Evolutionary conservation across 2,888 invertebrate genomes (phyloP).

Genomic region (Axea sp.): DNA sequence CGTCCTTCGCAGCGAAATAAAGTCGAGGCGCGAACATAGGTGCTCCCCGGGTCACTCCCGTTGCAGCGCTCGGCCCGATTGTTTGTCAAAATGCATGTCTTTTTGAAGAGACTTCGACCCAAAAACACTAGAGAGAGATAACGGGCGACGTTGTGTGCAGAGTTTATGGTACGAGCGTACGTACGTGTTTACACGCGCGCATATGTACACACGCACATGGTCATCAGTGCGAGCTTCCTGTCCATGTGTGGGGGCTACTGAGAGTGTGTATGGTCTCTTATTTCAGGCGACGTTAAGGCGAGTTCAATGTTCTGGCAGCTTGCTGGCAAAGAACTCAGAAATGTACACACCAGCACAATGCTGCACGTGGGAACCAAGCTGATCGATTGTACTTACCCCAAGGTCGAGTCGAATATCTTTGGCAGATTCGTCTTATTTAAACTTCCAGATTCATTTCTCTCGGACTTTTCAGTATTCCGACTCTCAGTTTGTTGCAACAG

Average conservation of each 20-base stretch:
- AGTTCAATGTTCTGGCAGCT: conserved; percentile 36
- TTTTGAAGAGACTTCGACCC: conserved; percentile 36
- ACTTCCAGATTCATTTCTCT: neutral
- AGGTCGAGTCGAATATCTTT: conserved; percentile 13
- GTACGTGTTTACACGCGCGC: conserved; percentile 47
- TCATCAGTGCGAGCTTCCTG: conserved; percentile 1
- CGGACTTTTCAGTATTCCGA: neutral
- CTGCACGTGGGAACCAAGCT: conserved; percentile 7
- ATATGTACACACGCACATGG: conserved; percentile 49
- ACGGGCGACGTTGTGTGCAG: conserved; percentile 28
- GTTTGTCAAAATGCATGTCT: conserved; percentile 57
- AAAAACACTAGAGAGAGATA: conserved; percentile 47
- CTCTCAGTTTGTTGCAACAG: neutral
- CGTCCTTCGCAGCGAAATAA: conserved; percentile 61
- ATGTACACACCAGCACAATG: conserved; percentile 13
- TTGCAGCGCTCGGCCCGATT: conserved; percentile 25
- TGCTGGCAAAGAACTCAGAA: conserved; percentile 17
- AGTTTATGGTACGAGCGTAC: conserved; percentile 36
- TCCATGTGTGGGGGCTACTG: conserved; percentile 1
- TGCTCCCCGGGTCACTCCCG: conserved; percentile 54
- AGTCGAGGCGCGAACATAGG: conserved; percentile 53
- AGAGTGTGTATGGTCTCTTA: conserved; percentile 32
- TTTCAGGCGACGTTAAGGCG: conserved; percentile 37
- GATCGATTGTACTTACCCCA: conserved; percentile 30
- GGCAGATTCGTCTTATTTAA: neutral